Percentiles rank a stretch among this genome's conserved stretches.
Evolutionary conservation across 2,888 invertebrate genomes (phyloP).

Genomic region (Cerastoderma edule): DNA sequence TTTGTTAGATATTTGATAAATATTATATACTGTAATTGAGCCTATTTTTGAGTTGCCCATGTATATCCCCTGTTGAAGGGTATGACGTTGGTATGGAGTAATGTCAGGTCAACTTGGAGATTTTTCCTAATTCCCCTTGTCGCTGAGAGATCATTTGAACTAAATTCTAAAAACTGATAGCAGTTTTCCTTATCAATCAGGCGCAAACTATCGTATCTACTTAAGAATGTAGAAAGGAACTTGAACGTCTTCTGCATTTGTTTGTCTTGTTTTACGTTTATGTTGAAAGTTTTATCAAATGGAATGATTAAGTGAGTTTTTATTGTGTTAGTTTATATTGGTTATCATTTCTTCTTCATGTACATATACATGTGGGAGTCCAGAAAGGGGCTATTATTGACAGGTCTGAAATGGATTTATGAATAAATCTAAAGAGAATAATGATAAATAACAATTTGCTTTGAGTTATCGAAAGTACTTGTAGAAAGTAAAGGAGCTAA

Average conservation of each 20-base stretch:
- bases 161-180: slow-evolving; percentile 51
- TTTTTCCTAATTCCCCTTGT: slow-evolving; percentile 43
- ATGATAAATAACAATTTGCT: too few relatives aligned
- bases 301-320: slow-evolving; percentile 24
- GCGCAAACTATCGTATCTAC: neutral
- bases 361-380: too few relatives aligned
- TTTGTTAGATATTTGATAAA: too few relatives aligned
- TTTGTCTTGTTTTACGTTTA: neutral
- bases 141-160: slow-evolving; percentile 42
- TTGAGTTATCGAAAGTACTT: too few relatives aligned
- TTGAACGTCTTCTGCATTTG: neutral
- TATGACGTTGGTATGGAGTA: neutral
- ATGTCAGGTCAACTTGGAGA: slow-evolving; percentile 21
- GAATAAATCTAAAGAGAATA: too few relatives aligned
- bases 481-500: too few relatives aligned
- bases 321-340: slow-evolving; percentile 20
- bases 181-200: neutral
- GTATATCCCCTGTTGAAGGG: too few relatives aligned
- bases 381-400: too few relatives aligned
- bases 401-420: too few relatives aligned
- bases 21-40: too few relatives aligned
- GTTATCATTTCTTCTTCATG: neutral
- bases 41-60: too few relatives aligned
- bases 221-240: neutral
- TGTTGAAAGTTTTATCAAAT: slow-evolving; percentile 27